Percentiles rank a stretch among this genome's conserved stretches.
Conservation (phyloP, 2,113 vertebrate genomes). For the Vulpes lagopus region DNA sequence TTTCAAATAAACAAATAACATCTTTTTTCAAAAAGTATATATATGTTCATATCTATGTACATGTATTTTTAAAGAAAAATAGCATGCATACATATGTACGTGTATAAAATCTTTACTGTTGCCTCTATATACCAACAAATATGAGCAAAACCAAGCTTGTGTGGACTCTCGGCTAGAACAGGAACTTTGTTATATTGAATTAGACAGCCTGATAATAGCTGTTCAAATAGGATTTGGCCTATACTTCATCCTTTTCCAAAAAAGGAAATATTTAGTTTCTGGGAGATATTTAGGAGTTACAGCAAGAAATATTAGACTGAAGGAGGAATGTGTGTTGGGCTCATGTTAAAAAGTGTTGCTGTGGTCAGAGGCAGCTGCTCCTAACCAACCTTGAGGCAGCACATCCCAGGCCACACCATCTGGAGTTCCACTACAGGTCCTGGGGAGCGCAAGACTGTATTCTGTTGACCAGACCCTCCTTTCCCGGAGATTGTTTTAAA, state of each 20-base stretch:
- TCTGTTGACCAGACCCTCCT: not conserved
- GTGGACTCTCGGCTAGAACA: not conserved
- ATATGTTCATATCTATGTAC: not conserved
- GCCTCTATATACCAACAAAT: not conserved
- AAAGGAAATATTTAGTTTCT: constrained; percentile 63
- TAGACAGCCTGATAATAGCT: constrained; percentile 18
- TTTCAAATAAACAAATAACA: too few relatives aligned
- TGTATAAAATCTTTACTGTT: constrained; percentile 10
- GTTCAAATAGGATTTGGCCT: constrained; percentile 19
- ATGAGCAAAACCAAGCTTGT: not conserved
- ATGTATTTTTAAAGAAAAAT: not conserved
- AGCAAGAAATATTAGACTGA: constrained; percentile 16
- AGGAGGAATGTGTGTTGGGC: not conserved
- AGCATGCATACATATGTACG: not conserved
- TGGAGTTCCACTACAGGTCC: not conserved
- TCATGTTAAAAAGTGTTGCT: not conserved
- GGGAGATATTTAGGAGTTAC: constrained; percentile 34
- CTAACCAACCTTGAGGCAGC: rapidly evolving
- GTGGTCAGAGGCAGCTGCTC: not conserved
- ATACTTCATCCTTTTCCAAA: constrained; percentile 63
- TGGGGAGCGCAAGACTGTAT: not conserved
- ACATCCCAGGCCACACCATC: rapidly evolving
- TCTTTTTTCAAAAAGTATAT: not conserved
- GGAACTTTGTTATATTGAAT: constrained; percentile 4
- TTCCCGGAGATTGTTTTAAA: not conserved